Evolutionary conservation across 2,888 invertebrate species (phyloP).

Genomic region (Hypercompe scribonia): DNA sequence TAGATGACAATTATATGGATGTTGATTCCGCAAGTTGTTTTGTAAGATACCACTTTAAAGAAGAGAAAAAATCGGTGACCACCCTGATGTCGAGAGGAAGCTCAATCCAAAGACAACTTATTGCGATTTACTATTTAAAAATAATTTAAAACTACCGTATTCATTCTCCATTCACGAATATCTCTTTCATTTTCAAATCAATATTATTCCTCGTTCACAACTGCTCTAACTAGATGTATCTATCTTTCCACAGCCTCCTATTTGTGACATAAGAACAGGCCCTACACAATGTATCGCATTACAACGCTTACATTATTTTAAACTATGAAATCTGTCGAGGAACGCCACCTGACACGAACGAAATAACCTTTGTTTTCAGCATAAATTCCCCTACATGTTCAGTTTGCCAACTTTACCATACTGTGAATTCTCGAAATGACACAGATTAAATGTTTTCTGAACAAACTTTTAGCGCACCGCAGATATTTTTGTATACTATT

Average conservation of each 20-base stretch:
- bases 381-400: conserved; percentile 60
- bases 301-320: conserved; percentile 31
- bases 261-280: conserved; percentile 5
- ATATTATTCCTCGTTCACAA: neutral
- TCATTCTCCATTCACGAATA: neutral
- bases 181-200: neutral
- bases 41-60: too few relatives aligned
- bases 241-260: neutral
- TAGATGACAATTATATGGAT: too few relatives aligned
- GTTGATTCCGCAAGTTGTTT: too few relatives aligned
- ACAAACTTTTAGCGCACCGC: conserved; percentile 50
- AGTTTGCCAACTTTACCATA: conserved; percentile 48
- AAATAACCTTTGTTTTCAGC: conserved; percentile 64
- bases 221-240: neutral
- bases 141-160: too few relatives aligned
- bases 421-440: conserved; percentile 42
- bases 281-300: conserved; percentile 26
- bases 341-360: conserved; percentile 60
- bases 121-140: too few relatives aligned
- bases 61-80: too few relatives aligned
- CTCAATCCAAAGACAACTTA: too few relatives aligned
- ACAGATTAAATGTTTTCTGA: conserved; percentile 55
- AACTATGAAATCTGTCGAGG: conserved; percentile 53
- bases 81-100: too few relatives aligned
- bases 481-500: conserved; percentile 30